Conservation (phyloP, 2,113 vertebrate genomes). For the Ailurus styani region DNA sequence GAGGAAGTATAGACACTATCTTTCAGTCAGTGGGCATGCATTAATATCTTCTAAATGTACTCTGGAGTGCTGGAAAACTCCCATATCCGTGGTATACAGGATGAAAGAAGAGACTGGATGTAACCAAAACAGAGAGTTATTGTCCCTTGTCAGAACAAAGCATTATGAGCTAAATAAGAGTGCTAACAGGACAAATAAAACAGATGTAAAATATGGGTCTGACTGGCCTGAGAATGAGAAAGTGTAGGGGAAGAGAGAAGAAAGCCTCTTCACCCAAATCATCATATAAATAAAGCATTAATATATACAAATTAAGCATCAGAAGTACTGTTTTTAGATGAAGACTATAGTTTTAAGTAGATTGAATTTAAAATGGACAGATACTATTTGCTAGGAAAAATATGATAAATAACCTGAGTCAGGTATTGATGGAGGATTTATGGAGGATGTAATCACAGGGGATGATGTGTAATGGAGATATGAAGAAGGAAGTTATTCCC, state of each 20-base stretch:
- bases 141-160: background rate
- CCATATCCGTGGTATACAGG: background rate
- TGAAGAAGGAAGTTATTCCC: background rate
- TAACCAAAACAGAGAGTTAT: background rate
- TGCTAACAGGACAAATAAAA: background rate
- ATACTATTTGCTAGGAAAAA: background rate
- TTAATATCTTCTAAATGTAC: background rate
- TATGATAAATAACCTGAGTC: background rate
- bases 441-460: background rate
- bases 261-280: background rate
- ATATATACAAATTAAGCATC: background rate
- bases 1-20: background rate
- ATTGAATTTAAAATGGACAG: background rate
- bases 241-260: background rate
- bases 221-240: background rate
- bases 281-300: background rate
- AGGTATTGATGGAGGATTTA: background rate
- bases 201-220: background rate
- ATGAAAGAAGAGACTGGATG: background rate
- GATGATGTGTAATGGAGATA: background rate
- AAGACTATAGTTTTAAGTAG: background rate
- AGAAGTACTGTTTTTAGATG: background rate
- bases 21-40: background rate
- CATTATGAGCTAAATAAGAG: background rate
- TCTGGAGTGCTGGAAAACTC: background rate